Evolutionary conservation across 2,113 vertebrate species (phyloP).

Genomic region (Cephalopterus ornatus): DNA sequence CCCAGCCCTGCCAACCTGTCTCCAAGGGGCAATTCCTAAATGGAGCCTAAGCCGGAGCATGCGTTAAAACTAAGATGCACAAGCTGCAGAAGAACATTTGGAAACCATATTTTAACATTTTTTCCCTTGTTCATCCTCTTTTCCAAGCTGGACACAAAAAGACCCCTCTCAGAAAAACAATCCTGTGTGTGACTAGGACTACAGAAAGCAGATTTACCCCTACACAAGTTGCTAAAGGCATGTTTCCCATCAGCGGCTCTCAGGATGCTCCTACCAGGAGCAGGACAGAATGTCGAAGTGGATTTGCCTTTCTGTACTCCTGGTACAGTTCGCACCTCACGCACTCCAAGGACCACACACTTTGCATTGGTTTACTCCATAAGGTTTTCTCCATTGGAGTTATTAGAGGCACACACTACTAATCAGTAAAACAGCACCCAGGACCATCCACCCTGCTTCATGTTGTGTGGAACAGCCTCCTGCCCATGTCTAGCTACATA

Average conservation of each 20-base stretch:
- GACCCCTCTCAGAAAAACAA: slow-evolving; percentile 8
- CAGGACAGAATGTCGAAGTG: background rate
- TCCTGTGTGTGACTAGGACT: background rate
- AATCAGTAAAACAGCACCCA: background rate
- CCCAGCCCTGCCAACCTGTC: background rate
- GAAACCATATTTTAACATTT: background rate
- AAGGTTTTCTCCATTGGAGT: background rate
- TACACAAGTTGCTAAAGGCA: background rate
- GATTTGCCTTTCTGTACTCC: background rate
- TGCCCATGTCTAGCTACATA: fast-evolving
- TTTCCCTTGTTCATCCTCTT: background rate
- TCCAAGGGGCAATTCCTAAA: background rate
- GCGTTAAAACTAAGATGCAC: background rate
- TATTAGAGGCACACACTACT: background rate
- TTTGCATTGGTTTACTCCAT: background rate
- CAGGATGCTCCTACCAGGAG: background rate
- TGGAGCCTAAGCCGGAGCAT: background rate
- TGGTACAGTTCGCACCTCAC: background rate
- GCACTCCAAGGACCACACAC: background rate
- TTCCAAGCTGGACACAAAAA: slow-evolving; percentile 8
- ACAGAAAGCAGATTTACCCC: background rate
- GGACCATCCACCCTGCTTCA: background rate
- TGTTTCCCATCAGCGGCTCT: background rate
- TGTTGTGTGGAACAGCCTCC: background rate
- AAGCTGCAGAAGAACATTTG: background rate